Evolutionary conservation across 2,113 vertebrate species (phyloP), one percentile per base, ranked within the genome.

Genomic region (Eulacestoma nigropectus): DNA sequence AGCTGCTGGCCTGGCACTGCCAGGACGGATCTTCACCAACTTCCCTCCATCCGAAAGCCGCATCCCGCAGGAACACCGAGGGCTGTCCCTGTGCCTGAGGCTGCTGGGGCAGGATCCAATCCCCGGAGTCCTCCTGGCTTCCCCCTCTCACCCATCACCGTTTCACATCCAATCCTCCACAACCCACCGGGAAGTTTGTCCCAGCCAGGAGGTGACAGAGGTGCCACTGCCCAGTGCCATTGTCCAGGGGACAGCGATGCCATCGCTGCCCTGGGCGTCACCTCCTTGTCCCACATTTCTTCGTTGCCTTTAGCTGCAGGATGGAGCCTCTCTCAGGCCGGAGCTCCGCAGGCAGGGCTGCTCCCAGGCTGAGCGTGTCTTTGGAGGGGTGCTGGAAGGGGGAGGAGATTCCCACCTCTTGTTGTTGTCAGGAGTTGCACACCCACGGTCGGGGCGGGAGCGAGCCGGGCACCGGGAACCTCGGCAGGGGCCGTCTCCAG

Each of bases 41-140:
- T 15, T 4, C 87, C 81, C 35, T 44, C 17, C 12, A 0, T 1
- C 52, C 4, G 0, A 25, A 3, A 35, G 27, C 57, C 6, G 2
- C 26, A 13, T 18, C 47, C 6, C 5, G 2, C 68, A 13, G 83
- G 50, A 42, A 16, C 35, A 2, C 47, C 1, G 0, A 39, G 53
- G 0, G 0, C 42, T 7, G 69, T 22, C 73, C 76, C 35, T 2
- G 57, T 1, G 5, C 29, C 47, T 1, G 8, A 11, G 9, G 37
- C 78, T 29, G 29, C 67, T 32, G 37, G 39, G 49, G 6, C 1
- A 4, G 33, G 35, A 39, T 9, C 25, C 62, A 10, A 9, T 4
- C 7, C 1, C 65, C 74, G 30, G 18, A 33, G 35, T 1, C 80
- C 23, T 42, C 1, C 0, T 1, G 30, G 18, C 57, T 37, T 6